phyloP scores from a whole-genome alignment of 2,113 vertebrate genomes.

The Ondatra zibethicus region DNA sequence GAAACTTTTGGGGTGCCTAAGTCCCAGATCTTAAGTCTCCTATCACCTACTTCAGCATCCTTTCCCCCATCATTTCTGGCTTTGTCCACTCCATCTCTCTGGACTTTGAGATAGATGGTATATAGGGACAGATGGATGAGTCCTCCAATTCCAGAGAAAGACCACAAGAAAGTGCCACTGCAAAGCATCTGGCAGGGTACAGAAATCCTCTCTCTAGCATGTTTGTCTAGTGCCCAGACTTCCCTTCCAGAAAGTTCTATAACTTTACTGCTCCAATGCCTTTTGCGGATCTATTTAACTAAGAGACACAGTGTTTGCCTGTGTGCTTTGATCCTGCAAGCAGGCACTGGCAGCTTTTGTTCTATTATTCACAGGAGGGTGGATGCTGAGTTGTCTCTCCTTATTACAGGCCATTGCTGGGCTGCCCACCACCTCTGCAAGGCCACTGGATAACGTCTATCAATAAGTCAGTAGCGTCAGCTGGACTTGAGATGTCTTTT shows the following conservation, averaged over 20 bases:
- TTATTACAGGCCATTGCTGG: conserved; percentile 78
- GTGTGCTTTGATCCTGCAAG: conserved; percentile 79
- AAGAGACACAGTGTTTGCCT: conserved; percentile 54
- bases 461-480: conserved; percentile 79
- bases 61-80: not conserved
- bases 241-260: not conserved
- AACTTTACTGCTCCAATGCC: not conserved
- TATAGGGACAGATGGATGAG: not conserved
- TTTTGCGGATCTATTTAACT: conserved; percentile 52
- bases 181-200: not conserved
- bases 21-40: not conserved
- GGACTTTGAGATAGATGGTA: no score
- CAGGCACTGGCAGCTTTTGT: conserved; percentile 76
- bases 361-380: conserved; percentile 84
- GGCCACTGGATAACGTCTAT: conserved; percentile 78
- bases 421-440: conserved; percentile 76
- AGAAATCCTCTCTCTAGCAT: not conserved
- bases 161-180: not conserved
- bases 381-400: conserved; percentile 71
- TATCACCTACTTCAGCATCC: not conserved
- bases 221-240: not conserved
- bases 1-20: not conserved
- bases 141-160: not conserved
- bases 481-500: conserved; percentile 62
- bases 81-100: not conserved